phyloP scores from a whole-genome alignment of 2,797 vertebrate genomes.

The Buceros bicornis region DNA sequence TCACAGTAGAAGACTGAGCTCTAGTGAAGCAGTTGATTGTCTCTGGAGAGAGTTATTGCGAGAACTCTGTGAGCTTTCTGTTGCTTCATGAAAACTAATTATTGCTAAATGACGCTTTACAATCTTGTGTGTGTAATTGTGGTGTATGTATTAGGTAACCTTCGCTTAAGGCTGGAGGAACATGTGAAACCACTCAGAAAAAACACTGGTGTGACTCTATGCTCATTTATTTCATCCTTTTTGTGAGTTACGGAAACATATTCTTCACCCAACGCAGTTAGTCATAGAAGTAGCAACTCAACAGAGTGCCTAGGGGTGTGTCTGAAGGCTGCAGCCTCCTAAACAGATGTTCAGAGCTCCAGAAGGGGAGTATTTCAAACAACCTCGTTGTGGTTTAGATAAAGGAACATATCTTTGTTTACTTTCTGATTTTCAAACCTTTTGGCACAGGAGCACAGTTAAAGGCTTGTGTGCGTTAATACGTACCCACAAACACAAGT shows the following conservation, averaged over 20 bases:
- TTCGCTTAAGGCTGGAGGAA: conserved; percentile 45
- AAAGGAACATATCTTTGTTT: background rate
- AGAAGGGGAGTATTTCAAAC: background rate
- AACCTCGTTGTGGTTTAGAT: background rate
- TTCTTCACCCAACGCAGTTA: background rate
- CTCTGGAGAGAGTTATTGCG: conserved; percentile 57
- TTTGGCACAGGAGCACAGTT: background rate
- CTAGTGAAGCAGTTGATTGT: conserved; percentile 58
- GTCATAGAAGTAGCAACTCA: background rate
- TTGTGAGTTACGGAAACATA: background rate
- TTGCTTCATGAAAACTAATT: conserved; percentile 76
- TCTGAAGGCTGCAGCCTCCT: background rate
- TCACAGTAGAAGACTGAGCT: conserved; percentile 46
- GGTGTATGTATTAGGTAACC: background rate
- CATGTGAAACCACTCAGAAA: background rate
- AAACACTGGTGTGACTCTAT: background rate
- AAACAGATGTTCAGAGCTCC: background rate
- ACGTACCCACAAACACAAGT: background rate
- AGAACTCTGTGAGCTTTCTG: conserved; percentile 72
- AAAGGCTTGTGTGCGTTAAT: background rate
- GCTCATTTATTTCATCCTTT: background rate
- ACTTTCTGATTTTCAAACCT: background rate
- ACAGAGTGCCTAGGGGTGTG: background rate
- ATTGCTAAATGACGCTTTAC: conserved; percentile 68
- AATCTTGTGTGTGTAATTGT: conserved; percentile 54